Percentiles rank a stretch among this genome's conserved stretches.
phyloP scores from a whole-genome alignment of 2,888 invertebrate species.

The Hyposoter didymator region DNA sequence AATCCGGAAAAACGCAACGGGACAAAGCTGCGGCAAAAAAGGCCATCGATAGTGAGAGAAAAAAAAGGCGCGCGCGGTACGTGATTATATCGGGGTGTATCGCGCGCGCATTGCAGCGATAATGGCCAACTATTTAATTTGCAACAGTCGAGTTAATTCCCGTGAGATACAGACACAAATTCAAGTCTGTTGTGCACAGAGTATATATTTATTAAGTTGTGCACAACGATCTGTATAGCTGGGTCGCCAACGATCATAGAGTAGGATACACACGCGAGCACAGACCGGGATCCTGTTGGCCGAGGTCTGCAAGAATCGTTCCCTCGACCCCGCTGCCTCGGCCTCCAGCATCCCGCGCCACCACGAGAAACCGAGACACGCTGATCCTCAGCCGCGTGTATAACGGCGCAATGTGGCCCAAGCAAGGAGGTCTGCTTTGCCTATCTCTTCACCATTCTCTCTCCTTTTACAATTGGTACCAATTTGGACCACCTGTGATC shows the following conservation, averaged over 20 bases:
- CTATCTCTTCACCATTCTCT: conserved; percentile 48
- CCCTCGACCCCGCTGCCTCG: conserved; percentile 17
- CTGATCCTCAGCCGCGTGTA: conserved; percentile 24
- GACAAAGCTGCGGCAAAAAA: neutral
- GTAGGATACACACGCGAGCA: conserved; percentile 39
- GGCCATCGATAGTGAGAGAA: neutral
- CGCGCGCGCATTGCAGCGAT: conserved; percentile 33
- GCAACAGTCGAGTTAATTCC: conserved; percentile 63
- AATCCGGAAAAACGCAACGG: conserved; percentile 17
- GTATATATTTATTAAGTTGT: conserved; percentile 21
- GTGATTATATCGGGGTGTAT: conserved; percentile 20
- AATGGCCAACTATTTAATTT: conserved; percentile 63
- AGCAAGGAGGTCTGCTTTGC: conserved; percentile 53
- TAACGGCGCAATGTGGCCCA: conserved; percentile 45
- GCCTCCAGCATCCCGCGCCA: conserved; percentile 11
- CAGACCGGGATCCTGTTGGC: conserved; percentile 64
- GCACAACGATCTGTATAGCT: conserved; percentile 24
- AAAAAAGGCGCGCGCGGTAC: neutral
- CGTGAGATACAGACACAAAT: conserved; percentile 61
- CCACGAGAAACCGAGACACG: conserved; percentile 40
- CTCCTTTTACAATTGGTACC: neutral
- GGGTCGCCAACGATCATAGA: conserved; percentile 53
- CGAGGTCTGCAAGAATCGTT: conserved; percentile 64
- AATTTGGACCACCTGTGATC: conserved; percentile 22
- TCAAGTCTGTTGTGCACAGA: conserved; percentile 3